Evolutionary conservation across 2,113 vertebrate genomes (phyloP).

Genomic region (Montifringilla adamsi): DNA sequence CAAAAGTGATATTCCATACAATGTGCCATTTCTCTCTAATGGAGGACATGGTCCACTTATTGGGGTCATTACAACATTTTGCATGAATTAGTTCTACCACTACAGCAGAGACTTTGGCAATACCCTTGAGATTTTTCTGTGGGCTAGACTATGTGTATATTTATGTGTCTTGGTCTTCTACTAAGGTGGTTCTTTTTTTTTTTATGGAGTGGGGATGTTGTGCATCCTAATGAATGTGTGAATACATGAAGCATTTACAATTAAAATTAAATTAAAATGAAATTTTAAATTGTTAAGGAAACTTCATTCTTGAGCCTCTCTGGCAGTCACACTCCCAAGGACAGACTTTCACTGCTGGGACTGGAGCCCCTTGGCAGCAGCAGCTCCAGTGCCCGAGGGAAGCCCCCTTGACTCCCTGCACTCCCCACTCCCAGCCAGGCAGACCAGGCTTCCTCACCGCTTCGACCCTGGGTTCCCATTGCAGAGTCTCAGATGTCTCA

Average conservation of each 20-base stretch:
- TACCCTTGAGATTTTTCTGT: background rate
- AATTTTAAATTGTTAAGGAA: background rate
- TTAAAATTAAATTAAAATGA: background rate
- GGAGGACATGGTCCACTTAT: background rate
- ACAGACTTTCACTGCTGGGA: background rate
- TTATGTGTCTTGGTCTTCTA: background rate
- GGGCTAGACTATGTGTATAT: background rate
- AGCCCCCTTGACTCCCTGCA: background rate
- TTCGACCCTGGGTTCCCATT: accelerated
- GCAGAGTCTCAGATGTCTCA: accelerated
- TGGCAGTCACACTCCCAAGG: background rate
- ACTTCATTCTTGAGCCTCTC: background rate
- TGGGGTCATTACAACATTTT: background rate
- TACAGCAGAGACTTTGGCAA: background rate
- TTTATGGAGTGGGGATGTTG: background rate
- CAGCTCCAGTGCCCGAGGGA: background rate
- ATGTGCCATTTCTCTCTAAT: background rate
- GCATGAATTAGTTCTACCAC: background rate
- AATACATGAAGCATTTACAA: background rate
- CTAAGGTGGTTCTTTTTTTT: background rate
- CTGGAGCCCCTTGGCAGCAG: background rate
- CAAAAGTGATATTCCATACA: background rate
- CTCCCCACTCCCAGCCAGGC: background rate
- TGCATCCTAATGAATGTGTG: background rate
- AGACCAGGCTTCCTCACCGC: accelerated